Evolutionary conservation across 64 coral and sea anemone genomes (phyloP), one percentile per base, ranked within the genome.

Genomic region (Porites lutea): DNA sequence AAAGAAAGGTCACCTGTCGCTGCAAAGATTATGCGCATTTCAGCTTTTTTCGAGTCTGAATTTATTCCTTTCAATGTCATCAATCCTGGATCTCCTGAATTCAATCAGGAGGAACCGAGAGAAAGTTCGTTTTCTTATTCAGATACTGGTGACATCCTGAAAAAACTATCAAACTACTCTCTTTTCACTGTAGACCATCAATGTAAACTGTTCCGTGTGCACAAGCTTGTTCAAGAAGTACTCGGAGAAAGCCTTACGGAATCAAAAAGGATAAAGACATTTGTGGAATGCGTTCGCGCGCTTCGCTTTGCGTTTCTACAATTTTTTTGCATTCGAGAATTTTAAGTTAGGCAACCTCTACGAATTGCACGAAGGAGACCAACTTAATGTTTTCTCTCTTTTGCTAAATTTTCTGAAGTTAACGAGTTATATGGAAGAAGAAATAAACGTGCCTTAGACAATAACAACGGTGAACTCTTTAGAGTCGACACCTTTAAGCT

Each of bases 1-100:
- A 15, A 43, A 48, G 3, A 75, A 22, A 45, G 85, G 22, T 92
- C 77, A 45, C 90, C 27, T 8, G 90, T 79, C 60, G 90, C 79
- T 2, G 90, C 79, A 18, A 92, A 49, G 9, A 84, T 85, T 54
- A 92, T 92, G 68, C 67, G 62, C 6, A 85, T 92, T 75, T 79
- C 90, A 72, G 69, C 90, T 0, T 92, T 92, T 71, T 15, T 92
- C 52, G 66, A 61, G 62, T 86, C 90, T 14, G 89, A 84, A 2
- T 44, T 15, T 16, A 45, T 91, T 45, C 89, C 89, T 84, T 6
- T 84, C 52, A 80, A 61, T 11, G 69, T 92, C 58, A 84, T 92
- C 46, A 92, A 37, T 37, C 27, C 27, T 37, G 27, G 1, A 37
- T 37, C 27, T 37, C 27, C 27, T 37, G 27, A 37, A 37, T 37